phyloP scores from a whole-genome alignment of 2,113 vertebrate genomes.

The Noctilio leporinus region DNA sequence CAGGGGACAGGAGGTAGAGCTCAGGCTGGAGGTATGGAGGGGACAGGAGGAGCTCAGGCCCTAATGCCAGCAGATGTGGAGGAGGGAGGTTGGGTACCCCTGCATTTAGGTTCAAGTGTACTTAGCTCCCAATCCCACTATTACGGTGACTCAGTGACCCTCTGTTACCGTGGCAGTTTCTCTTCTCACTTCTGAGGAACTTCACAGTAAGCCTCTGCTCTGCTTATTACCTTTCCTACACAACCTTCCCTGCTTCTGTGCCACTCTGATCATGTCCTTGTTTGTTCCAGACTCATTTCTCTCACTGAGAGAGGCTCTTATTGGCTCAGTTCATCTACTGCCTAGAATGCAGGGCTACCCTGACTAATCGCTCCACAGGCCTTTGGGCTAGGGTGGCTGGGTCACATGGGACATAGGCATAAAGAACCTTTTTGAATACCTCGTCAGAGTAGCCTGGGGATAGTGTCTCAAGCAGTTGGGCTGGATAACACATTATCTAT shows the following conservation, averaged over 20 bases:
- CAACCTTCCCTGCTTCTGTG: neutral
- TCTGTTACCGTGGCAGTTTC: neutral
- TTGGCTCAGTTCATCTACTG: neutral
- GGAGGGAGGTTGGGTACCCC: no score
- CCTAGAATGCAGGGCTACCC: neutral
- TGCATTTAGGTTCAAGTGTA: neutral
- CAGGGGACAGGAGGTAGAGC: no score
- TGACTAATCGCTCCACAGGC: neutral
- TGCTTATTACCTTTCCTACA: neutral
- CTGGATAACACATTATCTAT: neutral
- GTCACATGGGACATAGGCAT: neutral
- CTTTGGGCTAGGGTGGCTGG: neutral
- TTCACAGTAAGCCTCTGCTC: neutral
- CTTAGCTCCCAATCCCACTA: neutral
- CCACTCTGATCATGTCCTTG: neutral
- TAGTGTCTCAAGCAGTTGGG: neutral
- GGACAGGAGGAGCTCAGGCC: no score
- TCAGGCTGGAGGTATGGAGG: no score
- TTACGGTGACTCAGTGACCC: neutral
- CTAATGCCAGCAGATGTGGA: no score
- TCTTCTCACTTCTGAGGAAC: neutral
- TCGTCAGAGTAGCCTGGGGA: neutral
- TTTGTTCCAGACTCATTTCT: neutral
- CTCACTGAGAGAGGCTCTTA: neutral
- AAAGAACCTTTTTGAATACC: neutral